phyloP scores from a whole-genome alignment of 2,888 invertebrate genomes.

The Theodoxus fluviatilis region DNA sequence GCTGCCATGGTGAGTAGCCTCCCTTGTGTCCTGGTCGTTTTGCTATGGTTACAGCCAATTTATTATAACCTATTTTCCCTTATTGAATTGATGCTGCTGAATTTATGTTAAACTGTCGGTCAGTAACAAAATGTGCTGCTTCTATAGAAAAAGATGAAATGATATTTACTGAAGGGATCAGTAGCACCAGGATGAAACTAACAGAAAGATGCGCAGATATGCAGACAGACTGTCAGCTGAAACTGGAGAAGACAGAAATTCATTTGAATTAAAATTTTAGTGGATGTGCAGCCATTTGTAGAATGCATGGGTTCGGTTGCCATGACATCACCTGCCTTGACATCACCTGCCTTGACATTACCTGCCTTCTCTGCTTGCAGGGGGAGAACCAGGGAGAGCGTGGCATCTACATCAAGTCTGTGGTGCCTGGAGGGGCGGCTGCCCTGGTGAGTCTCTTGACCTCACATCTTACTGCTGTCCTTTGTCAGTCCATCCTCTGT shows the following conservation, averaged over 20 bases:
- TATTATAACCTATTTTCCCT: background rate
- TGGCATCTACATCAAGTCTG: slow-evolving; percentile 98
- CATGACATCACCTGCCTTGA: no score
- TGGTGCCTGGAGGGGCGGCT: slow-evolving; percentile 79
- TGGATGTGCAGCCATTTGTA: background rate
- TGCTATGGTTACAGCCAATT: no score
- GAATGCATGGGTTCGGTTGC: no score
- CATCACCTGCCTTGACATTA: no score
- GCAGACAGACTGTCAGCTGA: background rate
- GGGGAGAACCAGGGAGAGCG: slow-evolving; percentile 82
- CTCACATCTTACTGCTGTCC: background rate
- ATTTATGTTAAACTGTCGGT: no score
- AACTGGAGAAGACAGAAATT: background rate
- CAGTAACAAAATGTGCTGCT: no score
- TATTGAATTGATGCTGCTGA: no score
- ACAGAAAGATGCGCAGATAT: no score
- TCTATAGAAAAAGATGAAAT: no score
- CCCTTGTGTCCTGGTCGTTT: background rate
- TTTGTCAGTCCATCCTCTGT: background rate
- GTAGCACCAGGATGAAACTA: no score
- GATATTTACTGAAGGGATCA: no score
- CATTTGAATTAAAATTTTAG: slow-evolving; percentile 1
- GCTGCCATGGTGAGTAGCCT: slow-evolving; percentile 82
- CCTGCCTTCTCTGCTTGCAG: slow-evolving; percentile 65
- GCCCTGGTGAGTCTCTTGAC: slow-evolving; percentile 63